phyloP scores from a whole-genome alignment of 1,140 invertebrate genomes.

The Aethina tumida region DNA sequence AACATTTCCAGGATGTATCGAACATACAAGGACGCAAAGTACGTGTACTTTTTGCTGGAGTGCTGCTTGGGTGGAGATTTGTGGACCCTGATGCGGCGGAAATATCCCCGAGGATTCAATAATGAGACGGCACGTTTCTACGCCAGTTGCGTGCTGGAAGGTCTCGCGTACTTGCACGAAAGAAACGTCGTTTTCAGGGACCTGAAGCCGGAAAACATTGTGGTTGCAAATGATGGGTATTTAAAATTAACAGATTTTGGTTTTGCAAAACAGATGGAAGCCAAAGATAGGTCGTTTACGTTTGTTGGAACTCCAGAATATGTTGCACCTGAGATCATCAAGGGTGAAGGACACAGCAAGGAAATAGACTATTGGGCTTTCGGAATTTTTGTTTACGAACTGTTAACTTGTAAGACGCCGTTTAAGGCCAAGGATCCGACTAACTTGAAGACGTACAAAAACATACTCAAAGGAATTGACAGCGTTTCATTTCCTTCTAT shows the following conservation, averaged over 20 bases:
- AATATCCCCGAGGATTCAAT: conserved; percentile 66
- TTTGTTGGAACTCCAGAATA: conserved; percentile 95
- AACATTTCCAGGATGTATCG: conserved; percentile 65
- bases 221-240: conserved; percentile 78
- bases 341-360: conserved; percentile 86
- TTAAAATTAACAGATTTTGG: conserved; percentile 97
- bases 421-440: conserved; percentile 75
- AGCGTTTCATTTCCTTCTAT: conserved; percentile 73
- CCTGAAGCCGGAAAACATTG: conserved; percentile 91
- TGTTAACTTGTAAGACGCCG: conserved; percentile 87
- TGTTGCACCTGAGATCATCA: conserved; percentile 87
- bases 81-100: conserved; percentile 83
- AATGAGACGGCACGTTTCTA: conserved; percentile 81
- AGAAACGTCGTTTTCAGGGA: conserved; percentile 86
- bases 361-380: conserved; percentile 93
- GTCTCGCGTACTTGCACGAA: conserved; percentile 81
- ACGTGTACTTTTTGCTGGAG: conserved; percentile 96
- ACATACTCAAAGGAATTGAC: conserved; percentile 87
- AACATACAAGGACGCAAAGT: conserved; percentile 91
- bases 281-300: conserved; percentile 84
- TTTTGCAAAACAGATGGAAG: conserved; percentile 83
- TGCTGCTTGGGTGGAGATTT: conserved; percentile 93
- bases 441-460: conserved; percentile 96
- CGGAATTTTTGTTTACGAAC: conserved; percentile 86
- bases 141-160: conserved; percentile 75